Evolutionary conservation across 2,797 vertebrate species (phyloP).

Genomic region (Gila robusta): DNA sequence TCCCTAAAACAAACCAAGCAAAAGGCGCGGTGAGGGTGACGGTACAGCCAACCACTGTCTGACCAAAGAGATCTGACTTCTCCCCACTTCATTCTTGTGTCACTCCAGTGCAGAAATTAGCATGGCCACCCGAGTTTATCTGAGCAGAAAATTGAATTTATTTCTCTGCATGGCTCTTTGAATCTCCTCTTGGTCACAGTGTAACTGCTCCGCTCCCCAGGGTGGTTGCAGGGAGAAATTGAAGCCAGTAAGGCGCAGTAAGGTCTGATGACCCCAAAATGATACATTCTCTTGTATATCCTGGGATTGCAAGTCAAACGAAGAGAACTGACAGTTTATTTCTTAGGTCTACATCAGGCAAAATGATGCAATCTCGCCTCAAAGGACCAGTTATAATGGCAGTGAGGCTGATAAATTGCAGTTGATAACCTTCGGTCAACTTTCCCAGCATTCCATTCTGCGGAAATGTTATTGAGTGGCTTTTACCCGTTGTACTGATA

Average conservation of each 20-base stretch:
- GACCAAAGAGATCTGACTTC: slow-evolving; percentile 37
- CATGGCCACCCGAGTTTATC: slow-evolving; percentile 40
- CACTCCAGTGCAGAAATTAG: slow-evolving; percentile 15
- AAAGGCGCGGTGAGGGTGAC: neutral
- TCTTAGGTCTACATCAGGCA: slow-evolving; percentile 29
- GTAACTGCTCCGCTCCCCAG: slow-evolving; percentile 1
- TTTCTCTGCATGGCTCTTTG: slow-evolving; percentile 30
- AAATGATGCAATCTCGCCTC: slow-evolving; percentile 37
- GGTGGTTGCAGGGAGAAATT: slow-evolving; percentile 5
- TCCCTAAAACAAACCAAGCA: neutral
- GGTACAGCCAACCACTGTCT: neutral
- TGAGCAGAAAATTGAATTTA: slow-evolving; percentile 60
- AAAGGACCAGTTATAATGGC: slow-evolving; percentile 38
- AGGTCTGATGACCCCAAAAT: slow-evolving; percentile 18
- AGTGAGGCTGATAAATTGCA: slow-evolving; percentile 23
- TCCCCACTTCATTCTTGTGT: neutral
- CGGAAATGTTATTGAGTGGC: slow-evolving; percentile 12
- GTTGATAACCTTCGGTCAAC: slow-evolving; percentile 69
- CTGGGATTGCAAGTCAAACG: slow-evolving; percentile 14
- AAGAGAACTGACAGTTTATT: slow-evolving; percentile 30
- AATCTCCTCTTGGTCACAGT: slow-evolving; percentile 23
- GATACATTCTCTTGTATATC: slow-evolving; percentile 9
- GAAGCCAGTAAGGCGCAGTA: slow-evolving; percentile 17
- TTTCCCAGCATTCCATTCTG: slow-evolving; percentile 22
- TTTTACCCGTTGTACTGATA: slow-evolving; percentile 1